Base-by-base conservation (phyloP, 2,113 vertebrate species). In the Acinonyx jubatus region DNA sequence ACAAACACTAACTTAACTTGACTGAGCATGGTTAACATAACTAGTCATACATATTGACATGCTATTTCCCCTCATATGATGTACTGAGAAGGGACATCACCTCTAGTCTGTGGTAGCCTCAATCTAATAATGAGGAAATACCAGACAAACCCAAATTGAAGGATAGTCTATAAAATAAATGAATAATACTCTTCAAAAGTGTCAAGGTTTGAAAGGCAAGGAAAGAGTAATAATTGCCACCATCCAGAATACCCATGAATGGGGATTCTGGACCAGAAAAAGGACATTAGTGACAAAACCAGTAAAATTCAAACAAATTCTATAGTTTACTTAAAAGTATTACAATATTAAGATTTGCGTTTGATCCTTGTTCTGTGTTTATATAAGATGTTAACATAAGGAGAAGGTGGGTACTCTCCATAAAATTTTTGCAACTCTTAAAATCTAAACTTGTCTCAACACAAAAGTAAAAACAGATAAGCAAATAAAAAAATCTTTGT, bases 391-490 rank as follows among this genome's bases (percentile, higher is more conserved):
- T 71, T 55, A 36, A 38, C 11, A 38, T 78, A 69, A 86, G 33
- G 76, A 86, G 71, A 79, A 85, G 13, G 1, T 95, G 52, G 21
- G 41, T 38, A 15, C 16, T 63, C 9, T 68, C 23, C 7, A 15
- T 38, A 68, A 2, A 69, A 55, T 48, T 69, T 95, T 74, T 80
- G 21, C 12, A 96, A 80, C 1, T 76, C 38, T 65, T 38, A 86
- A 96, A 81, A 55, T 71, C 61, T 93, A 57, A 93, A 94, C 4
- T 95, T 95, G 61, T 85, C 31, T 29, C 33, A 82, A 92, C 15
- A 68, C 52, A 84, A 91, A 79, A 66, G 45, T 95, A 89, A 79
- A 95, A 85, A 10, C 79, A 97, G 87, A 86, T 21, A 87, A 69
- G 76, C 52, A 91, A 73, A 94, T 31, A 73, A 94, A 55, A 27